Evolutionary conservation across 2,888 invertebrate species (phyloP).

Genomic region (Nymphalis c-album): DNA sequence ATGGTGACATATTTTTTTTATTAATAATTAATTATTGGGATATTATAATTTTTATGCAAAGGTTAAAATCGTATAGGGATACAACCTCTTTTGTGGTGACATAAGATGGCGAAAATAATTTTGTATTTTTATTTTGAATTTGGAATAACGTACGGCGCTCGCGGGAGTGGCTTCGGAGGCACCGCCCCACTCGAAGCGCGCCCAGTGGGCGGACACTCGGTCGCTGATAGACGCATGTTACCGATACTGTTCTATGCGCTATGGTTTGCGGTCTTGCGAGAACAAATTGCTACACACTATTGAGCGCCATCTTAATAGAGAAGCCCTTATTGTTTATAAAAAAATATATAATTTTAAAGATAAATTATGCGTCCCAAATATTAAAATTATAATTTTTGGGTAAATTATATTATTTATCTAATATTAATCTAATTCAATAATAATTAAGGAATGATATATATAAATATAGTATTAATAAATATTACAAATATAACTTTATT

Average conservation of each 20-base stretch:
- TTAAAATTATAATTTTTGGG: no score
- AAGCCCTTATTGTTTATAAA: conserved; percentile 17
- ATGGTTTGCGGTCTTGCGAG: conserved; percentile 35
- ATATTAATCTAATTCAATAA: no score
- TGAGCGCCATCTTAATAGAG: conserved; percentile 36
- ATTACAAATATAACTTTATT: neutral
- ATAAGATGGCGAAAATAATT: conserved; percentile 30
- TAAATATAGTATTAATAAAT: neutral
- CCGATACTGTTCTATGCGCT: conserved; percentile 35
- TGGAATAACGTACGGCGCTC: conserved; percentile 27
- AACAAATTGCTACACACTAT: conserved; percentile 37
- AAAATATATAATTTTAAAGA: neutral
- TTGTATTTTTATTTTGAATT: conserved; percentile 32
- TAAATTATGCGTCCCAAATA: no score
- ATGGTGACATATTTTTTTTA: neutral
- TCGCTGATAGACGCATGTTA: conserved; percentile 33
- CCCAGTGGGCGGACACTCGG: conserved; percentile 57
- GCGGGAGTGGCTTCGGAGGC: conserved; percentile 58
- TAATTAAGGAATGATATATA: neutral
- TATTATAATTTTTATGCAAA: neutral
- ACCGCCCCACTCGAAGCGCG: conserved; percentile 65
- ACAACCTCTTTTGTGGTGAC: conserved; percentile 22
- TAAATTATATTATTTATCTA: no score
- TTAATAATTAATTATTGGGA: neutral
- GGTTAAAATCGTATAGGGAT: neutral